Conservation (phyloP, 2,113 vertebrate genomes). For the Pachypanchax playfairii region DNA sequence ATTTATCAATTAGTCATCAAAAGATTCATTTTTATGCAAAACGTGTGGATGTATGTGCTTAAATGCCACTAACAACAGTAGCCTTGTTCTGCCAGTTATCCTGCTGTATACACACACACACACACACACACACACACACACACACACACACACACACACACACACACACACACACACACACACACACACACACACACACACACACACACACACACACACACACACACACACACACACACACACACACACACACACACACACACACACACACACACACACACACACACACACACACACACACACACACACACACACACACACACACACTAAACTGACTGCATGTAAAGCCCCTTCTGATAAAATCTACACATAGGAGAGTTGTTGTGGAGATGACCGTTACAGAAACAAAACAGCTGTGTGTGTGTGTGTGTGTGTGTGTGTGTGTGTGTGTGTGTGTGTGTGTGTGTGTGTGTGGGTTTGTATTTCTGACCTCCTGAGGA, state of each 20-base stretch:
- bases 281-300: too few relatives aligned
- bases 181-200: too few relatives aligned
- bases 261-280: too few relatives aligned
- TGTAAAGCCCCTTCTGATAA: conserved; percentile 20
- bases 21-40: conserved; percentile 23
- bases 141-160: too few relatives aligned
- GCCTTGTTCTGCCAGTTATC: conserved; percentile 51
- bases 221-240: too few relatives aligned
- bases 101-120: conserved; percentile 8
- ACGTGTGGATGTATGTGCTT: conserved; percentile 38
- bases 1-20: conserved; percentile 56
- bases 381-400: conserved; percentile 21
- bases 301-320: conserved; percentile 22
- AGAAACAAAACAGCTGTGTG: conserved; percentile 12
- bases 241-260: too few relatives aligned
- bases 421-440: not conserved
- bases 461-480: too few relatives aligned
- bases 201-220: too few relatives aligned
- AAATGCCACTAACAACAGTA: conserved; percentile 28
- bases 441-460: not conserved
- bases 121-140: conserved; percentile 16
- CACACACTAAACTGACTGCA: not conserved
- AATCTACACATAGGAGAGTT: conserved; percentile 14
- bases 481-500: too few relatives aligned
- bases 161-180: too few relatives aligned